phyloP scores from a whole-genome alignment of 2,888 invertebrate genomes.

The Argynnis bischoffii region DNA sequence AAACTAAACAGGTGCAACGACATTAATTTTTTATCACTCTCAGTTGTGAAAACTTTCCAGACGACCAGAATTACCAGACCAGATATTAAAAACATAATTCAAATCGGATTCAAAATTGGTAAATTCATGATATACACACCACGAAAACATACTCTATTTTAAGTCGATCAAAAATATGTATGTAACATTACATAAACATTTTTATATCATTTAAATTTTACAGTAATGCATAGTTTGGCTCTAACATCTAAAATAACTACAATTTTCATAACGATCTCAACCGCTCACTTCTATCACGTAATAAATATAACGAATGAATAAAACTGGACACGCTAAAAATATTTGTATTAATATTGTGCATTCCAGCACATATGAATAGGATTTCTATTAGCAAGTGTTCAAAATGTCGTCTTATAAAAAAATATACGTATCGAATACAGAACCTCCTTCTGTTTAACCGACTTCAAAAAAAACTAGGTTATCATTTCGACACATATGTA shows the following conservation, averaged over 20 bases:
- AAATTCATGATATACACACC: no score
- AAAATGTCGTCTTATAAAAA: neutral
- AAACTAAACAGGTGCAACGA: no score
- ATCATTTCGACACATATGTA: no score
- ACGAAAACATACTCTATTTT: neutral
- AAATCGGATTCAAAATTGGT: no score
- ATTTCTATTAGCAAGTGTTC: slow-evolving; percentile 5
- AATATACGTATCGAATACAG: no score
- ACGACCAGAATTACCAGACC: no score
- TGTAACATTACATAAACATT: neutral
- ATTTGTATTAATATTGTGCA: slow-evolving; percentile 34
- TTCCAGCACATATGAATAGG: slow-evolving; percentile 27
- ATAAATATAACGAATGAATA: slow-evolving; percentile 41
- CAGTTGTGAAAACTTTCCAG: no score
- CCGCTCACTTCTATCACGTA: slow-evolving; percentile 48
- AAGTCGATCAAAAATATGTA: no score
- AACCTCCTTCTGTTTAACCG: no score
- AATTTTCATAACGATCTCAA: slow-evolving; percentile 63
- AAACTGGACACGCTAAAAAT: slow-evolving; percentile 36
- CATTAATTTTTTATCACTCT: no score
- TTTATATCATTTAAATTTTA: neutral
- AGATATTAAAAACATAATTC: no score
- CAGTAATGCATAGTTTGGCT: slow-evolving; percentile 53
- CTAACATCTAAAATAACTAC: slow-evolving; percentile 60
- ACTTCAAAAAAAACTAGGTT: no score